A percentile compares a stretch with the other conserved stretches of the same genome.
phyloP scores from a whole-genome alignment of 1,140 invertebrate genomes.

The Ceratoteleas bidentatus region DNA sequence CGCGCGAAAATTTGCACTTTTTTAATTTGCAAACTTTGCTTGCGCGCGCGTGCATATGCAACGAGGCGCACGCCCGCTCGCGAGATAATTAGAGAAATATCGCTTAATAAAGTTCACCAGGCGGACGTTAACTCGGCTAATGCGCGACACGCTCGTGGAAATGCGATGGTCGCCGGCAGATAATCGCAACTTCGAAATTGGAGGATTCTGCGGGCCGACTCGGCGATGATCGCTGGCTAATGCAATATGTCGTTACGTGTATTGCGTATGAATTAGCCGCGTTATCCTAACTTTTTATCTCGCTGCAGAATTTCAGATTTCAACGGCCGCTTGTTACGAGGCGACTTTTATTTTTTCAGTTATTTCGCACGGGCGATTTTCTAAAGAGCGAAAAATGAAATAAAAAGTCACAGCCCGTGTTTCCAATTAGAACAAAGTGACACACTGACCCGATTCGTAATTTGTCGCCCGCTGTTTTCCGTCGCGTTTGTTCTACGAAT shows the following conservation, averaged over 20 bases:
- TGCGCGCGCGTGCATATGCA: conserved; percentile 46
- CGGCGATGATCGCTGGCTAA: conserved; percentile 43
- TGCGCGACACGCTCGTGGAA: conserved; percentile 47
- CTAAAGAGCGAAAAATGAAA: too few species aligned
- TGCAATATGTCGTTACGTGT: conserved; percentile 57
- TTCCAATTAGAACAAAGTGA: too few species aligned
- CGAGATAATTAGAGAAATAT: conserved; percentile 81
- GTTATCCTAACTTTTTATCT: conserved; percentile 55
- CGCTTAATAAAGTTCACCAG: conserved; percentile 75
- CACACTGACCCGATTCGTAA: too few species aligned
- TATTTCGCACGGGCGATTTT: too few species aligned
- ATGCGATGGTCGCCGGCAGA: conserved; percentile 56
- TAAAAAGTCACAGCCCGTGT: too few species aligned
- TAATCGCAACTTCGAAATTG: conserved; percentile 78
- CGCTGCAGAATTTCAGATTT: conserved; percentile 24
- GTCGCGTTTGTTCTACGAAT: too few species aligned
- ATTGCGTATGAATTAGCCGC: conserved; percentile 48
- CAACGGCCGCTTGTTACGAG: conserved; percentile 25
- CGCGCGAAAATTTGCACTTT: conserved; percentile 46
- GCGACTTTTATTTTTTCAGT: too few species aligned
- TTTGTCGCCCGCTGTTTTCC: too few species aligned
- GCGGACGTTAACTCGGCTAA: conserved; percentile 64
- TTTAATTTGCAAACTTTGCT: conserved; percentile 74
- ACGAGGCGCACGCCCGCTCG: conserved; percentile 36
- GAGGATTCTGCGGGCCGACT: conserved; percentile 45